Evolutionary conservation across 2,888 invertebrate species (phyloP).

Genomic region (Argyresthia goedartella): DNA sequence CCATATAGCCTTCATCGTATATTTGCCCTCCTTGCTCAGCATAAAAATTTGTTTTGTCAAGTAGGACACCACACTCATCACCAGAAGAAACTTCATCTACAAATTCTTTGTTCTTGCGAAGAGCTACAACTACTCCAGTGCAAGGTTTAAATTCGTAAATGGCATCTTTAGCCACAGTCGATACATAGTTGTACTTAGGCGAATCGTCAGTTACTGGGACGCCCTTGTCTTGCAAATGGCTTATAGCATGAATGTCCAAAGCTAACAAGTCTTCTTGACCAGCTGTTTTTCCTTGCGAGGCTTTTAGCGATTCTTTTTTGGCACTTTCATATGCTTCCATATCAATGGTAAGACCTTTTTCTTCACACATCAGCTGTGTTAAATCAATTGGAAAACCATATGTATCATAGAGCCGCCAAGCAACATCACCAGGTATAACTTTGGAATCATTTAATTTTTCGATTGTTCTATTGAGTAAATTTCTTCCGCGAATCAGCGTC

Average conservation of each 20-base stretch:
- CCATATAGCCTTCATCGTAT: conserved; percentile 94
- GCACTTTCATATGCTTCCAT: conserved; percentile 92
- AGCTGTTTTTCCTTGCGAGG: conserved; percentile 89
- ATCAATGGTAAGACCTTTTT: conserved; percentile 89
- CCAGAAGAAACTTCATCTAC: conserved; percentile 86
- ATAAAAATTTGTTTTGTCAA: conserved; percentile 96
- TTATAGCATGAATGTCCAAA: conserved; percentile 95
- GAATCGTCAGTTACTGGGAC: conserved; percentile 90
- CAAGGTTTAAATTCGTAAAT: conserved; percentile 83
- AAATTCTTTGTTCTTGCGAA: conserved; percentile 86
- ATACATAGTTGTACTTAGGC: conserved; percentile 90
- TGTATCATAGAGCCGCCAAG: conserved; percentile 98
- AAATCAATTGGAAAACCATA: conserved; percentile 99
- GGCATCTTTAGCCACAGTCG: conserved; percentile 75
- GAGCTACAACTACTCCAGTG: conserved; percentile 82
- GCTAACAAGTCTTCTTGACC: conserved; percentile 87
- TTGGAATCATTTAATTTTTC: conserved; percentile 80
- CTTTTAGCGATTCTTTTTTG: conserved; percentile 88
- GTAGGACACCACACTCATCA: conserved; percentile 90
- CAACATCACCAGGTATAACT: conserved; percentile 92
- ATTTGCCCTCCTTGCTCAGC: conserved; percentile 99
- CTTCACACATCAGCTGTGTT: conserved; percentile 98
- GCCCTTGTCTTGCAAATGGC: conserved; percentile 83
- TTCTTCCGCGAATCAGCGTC: conserved; percentile 91
- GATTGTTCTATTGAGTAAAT: conserved; percentile 91